A percentile compares a stretch with the other conserved stretches of the same genome.
Conservation (phyloP, 2,888 invertebrate genomes). For the Drosophila multiciliata region DNA sequence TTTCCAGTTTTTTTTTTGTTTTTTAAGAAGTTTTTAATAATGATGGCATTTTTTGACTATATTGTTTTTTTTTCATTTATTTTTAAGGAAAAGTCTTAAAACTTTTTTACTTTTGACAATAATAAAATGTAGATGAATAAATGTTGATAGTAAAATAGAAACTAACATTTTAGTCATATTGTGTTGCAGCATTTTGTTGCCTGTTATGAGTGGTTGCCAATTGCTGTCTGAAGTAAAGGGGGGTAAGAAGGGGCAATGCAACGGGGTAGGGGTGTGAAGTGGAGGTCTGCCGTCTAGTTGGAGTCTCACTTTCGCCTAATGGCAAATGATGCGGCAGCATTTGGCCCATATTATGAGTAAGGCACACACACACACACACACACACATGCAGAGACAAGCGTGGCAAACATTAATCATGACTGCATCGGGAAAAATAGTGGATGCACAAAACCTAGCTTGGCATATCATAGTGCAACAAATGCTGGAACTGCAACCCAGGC, state of each 20-base stretch:
- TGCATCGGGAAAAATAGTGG: slow-evolving; percentile 38
- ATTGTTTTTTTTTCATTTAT: not conserved
- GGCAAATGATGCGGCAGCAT: slow-evolving; percentile 74
- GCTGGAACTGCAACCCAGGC: slow-evolving; percentile 35
- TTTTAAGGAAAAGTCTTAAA: not conserved
- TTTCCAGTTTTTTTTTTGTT: not conserved
- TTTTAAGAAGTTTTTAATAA: not conserved
- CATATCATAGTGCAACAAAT: slow-evolving; percentile 22
- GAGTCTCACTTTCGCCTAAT: slow-evolving; percentile 68
- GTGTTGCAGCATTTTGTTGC: slow-evolving; percentile 19
- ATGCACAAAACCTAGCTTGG: slow-evolving; percentile 4
- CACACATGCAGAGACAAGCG: not conserved
- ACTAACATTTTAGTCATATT: not conserved
- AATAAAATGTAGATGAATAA: not conserved
- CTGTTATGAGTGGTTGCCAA: slow-evolving; percentile 25
- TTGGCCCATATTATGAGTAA: slow-evolving; percentile 67
- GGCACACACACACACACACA: not conserved
- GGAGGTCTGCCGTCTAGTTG: slow-evolving; percentile 4
- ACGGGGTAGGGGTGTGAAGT: not conserved
- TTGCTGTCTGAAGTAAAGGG: not conserved
- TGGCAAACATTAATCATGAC: slow-evolving; percentile 47
- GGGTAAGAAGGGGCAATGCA: not conserved
- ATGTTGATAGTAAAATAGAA: not conserved
- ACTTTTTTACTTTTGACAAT: not conserved
- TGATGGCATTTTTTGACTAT: not conserved